Base-by-base conservation (phyloP, 2,113 vertebrate species). In the Lagopus leucura region DNA sequence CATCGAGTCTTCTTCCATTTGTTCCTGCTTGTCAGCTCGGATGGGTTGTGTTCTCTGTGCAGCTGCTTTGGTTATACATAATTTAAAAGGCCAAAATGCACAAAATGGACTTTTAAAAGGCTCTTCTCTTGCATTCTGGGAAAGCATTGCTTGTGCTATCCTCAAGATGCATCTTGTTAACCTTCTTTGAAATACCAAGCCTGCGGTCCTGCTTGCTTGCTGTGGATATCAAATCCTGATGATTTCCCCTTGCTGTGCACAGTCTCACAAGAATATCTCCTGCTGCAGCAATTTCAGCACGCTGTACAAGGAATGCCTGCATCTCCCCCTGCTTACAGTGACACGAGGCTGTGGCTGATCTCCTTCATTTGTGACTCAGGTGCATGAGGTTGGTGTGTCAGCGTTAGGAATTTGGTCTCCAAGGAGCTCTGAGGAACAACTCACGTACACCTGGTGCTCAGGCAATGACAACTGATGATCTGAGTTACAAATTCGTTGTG, bases 51-150 rank as follows among this genome's bases (percentile, higher is more conserved):
- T 66, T 47, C 55, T 71, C 85, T 64, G 21, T 36, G 65, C 65
- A 80, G 7, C 77, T 84, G 73, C 24, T 69, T 81, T 61, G 30
- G 19, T 52, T 81, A 47, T 83, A 14, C n/a, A 83, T 95, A 42
- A 94, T 90, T 94, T 75, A 86, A n/a, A 42, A 72, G 38, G 43
- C 65, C 88, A 48, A 75, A 81, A 84, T 64, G 48, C 38, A 64
- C 61, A 50, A 90, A 93, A 77, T 90, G 52, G 42, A 52, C 86
- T 81, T 78, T 2, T 45, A 86, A 54, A 88, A 92, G 66, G 77
- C 70, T 61, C 83, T 86, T 92, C 86, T 36, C 11, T 86, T 90
- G 57, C 48, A 43, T 40, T 8, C 52, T 81, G 86, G 86, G 76
- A 77, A 90, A 71, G 50, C 70, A 52, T 71, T 17, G 36, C 79